Evolutionary conservation across 2,888 invertebrate genomes (phyloP), one percentile per base, ranked within the genome.

Genomic region (Andricus quercusramuli): DNA sequence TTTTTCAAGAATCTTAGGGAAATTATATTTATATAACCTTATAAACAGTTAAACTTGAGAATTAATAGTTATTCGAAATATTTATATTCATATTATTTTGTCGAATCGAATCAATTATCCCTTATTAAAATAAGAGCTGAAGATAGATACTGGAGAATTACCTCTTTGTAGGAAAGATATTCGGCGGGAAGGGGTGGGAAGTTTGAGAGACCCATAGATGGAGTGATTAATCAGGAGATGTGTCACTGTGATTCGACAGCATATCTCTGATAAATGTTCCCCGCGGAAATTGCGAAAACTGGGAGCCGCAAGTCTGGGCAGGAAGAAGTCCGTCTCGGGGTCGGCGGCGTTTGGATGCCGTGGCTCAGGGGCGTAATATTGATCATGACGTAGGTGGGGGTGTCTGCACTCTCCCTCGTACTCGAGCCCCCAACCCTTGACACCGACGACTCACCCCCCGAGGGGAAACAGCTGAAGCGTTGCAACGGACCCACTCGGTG

Each of bases 301-400:
- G 83, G 66, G 62, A 79, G 79, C 83, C 80, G 80, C 80, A 82
- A 82, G 82, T 85, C 80, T 79, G 78, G 80, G 85, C 86, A 88
- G 86, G 90, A 91, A 91, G 90, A 90, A 91, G 90, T 90, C 89
- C 89, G 90, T 91, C 91, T 91, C 90, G 88, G 86, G 89, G 88
- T 90, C 88, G 89, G 89, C 86, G 88, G 89, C 86, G 88, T 91
- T 91, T 90, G 88, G 91, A 90, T 91, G 89, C 90, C 90, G 89
- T 88, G 86, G 89, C 89, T 90, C 88, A 88, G 88, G 90, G 89
- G 89, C 91, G 91, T 90, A 92, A 92, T 92, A 92, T 92, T 92
- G 92, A 92, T 92, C 91, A 92, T 91, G 91, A 90, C 88, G 88
- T 88, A 83, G 88, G 89, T 86, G 88, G 88, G 90, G 88, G 89